phyloP scores from a whole-genome alignment of 1,140 invertebrate genomes.

The Pararge aegeria region DNA sequence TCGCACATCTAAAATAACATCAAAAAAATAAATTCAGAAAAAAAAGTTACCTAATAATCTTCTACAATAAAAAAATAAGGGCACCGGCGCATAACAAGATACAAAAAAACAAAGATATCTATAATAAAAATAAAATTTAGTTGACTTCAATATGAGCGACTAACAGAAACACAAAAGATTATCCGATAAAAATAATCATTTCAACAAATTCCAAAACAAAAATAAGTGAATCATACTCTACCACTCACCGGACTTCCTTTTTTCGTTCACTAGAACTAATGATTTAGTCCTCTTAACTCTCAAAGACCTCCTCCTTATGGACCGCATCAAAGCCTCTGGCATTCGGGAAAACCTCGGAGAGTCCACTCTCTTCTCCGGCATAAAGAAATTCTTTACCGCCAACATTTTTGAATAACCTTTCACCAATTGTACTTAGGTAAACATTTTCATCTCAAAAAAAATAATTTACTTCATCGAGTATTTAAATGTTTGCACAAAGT shows the following conservation, averaged over 20 bases:
- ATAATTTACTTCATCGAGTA: no score
- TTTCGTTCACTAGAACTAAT: conserved; percentile 83
- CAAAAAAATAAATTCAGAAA: no score
- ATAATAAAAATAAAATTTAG: no score
- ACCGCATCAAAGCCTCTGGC: conserved; percentile 84
- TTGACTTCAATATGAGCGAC: neutral
- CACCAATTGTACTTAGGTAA: neutral
- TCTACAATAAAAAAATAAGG: no score
- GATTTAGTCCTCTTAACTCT: conserved; percentile 86
- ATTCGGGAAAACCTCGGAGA: conserved; percentile 80
- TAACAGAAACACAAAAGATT: no score
- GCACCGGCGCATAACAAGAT: no score
- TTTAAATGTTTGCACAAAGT: no score
- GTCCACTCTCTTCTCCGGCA: conserved; percentile 82
- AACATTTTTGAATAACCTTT: conserved; percentile 67
- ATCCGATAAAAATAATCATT: no score
- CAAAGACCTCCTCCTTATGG: conserved; percentile 83
- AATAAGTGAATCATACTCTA: conserved; percentile 39
- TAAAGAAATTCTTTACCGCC: conserved; percentile 84
- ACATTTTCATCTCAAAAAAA: no score
- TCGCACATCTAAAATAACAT: no score
- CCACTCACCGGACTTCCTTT: conserved; percentile 87
- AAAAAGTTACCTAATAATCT: no score
- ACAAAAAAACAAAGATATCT: no score
- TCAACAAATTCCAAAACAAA: neutral